A percentile compares a stretch with the other conserved stretches of the same genome.
These are phyloP conservation scores for Chrysochloris asiatica DNA, from an alignment of 2,113 vertebrate genomes.

Conservation along the genomic window DNA sequence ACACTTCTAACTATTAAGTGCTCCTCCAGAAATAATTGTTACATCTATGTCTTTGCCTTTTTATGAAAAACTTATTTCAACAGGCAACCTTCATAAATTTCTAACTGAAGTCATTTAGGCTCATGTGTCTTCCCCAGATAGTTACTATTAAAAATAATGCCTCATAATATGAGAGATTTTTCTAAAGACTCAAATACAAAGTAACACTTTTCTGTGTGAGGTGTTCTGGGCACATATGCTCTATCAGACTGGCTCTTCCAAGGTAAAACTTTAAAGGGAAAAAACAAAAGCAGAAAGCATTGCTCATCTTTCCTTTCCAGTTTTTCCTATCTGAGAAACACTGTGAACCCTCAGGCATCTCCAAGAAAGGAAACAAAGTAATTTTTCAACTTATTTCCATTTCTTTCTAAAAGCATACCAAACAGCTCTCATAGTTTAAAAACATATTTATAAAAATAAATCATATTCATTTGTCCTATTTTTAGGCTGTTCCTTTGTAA, in stretches of 20 bases:
- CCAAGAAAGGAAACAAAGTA: conserved; percentile 41
- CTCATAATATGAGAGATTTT: conserved; percentile 12
- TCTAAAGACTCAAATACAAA: conserved; percentile 26
- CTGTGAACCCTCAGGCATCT: not conserved
- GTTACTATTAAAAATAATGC: conserved; percentile 35
- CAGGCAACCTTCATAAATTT: conserved; percentile 53
- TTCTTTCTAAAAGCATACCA: conserved; percentile 8
- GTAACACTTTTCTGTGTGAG: conserved; percentile 1
- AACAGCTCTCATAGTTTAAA: not conserved
- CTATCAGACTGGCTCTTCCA: not conserved
- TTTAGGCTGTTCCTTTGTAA: not conserved
- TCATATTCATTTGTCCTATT: not conserved
- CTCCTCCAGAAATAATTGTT: not conserved
- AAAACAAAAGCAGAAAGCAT: conserved; percentile 1
- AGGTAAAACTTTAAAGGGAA: conserved; percentile 14
- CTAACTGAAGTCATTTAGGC: too few species aligned
- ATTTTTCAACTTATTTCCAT: conserved; percentile 33
- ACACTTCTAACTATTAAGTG: conserved; percentile 10
- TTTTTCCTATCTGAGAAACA: conserved; percentile 26
- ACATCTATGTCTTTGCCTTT: not conserved
- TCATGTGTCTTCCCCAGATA: not conserved
- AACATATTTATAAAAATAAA: not conserved
- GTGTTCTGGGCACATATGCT: not conserved
- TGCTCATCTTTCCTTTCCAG: conserved; percentile 39
- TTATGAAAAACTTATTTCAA: conserved; percentile 6